Evolutionary conservation across 2,797 vertebrate species (phyloP).

Genomic region (Pseudomugil gertrudae): DNA sequence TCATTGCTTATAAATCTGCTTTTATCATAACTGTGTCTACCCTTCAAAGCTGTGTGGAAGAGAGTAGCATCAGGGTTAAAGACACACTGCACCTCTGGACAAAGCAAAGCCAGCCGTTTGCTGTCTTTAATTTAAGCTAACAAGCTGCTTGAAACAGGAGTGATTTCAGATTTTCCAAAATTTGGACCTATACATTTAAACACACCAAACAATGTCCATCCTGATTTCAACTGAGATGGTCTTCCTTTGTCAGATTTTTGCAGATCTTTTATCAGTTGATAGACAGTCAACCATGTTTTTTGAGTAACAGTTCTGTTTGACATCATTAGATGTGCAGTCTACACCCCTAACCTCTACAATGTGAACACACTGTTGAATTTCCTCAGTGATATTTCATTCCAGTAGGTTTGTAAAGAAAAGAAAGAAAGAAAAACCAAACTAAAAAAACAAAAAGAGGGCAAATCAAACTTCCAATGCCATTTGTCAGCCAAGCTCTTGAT

Average conservation of each 20-base stretch:
- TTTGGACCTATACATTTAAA: background rate
- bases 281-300: slow-evolving; percentile 25
- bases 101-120: background rate
- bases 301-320: slow-evolving; percentile 50
- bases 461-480: slow-evolving; percentile 82
- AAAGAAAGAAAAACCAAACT: slow-evolving; percentile 70
- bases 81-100: background rate
- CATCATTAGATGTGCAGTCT: slow-evolving; percentile 53
- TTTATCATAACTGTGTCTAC: background rate
- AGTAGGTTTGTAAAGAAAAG: slow-evolving; percentile 51
- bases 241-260: slow-evolving; percentile 14
- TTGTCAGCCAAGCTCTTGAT: slow-evolving; percentile 81
- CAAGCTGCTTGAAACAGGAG: slow-evolving; percentile 2
- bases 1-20: background rate
- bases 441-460: slow-evolving; percentile 76
- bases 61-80: background rate
- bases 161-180: slow-evolving; percentile 6
- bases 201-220: slow-evolving; percentile 2
- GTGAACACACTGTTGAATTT: slow-evolving; percentile 39
- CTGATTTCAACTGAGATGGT: slow-evolving; percentile 11
- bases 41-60: background rate
- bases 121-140: background rate
- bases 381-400: slow-evolving; percentile 60
- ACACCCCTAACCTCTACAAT: slow-evolving; percentile 47
- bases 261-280: slow-evolving; percentile 12